Evolutionary conservation across 2,888 invertebrate species (phyloP).

Genomic region (Acanthosepion lycidas): DNA sequence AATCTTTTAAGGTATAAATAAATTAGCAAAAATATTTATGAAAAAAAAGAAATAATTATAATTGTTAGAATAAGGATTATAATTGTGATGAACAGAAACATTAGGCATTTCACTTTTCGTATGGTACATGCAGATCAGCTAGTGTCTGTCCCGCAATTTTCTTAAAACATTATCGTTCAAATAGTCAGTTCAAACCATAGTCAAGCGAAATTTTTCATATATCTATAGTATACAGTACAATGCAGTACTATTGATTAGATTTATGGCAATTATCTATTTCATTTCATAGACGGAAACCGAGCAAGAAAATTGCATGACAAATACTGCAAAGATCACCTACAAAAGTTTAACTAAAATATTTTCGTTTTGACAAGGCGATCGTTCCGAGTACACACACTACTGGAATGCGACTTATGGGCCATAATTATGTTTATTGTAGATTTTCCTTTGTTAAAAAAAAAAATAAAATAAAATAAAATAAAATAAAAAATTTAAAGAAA

Average conservation of each 20-base stretch:
- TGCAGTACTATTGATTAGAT: not conserved
- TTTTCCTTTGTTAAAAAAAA: not conserved
- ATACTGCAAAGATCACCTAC: slow-evolving; percentile 42
- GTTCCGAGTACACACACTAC: slow-evolving; percentile 40
- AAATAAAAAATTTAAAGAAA: slow-evolving; percentile 8
- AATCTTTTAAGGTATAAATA: slow-evolving; percentile 35
- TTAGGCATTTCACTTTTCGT: not conserved
- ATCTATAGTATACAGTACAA: not conserved
- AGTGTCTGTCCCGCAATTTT: slow-evolving; percentile 24
- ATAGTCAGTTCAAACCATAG: not conserved
- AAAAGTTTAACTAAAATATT: not conserved
- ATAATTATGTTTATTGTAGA: slow-evolving; percentile 36
- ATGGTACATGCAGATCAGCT: slow-evolving; percentile 45
- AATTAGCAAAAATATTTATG: slow-evolving; percentile 39
- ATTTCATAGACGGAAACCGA: not conserved
- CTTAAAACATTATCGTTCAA: not conserved
- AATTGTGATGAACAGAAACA: not conserved
- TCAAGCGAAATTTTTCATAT: not conserved
- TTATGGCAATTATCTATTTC: not conserved
- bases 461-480: not conserved
- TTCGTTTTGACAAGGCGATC: not conserved
- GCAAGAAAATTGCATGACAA: slow-evolving; percentile 47
- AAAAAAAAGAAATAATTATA: slow-evolving; percentile 39
- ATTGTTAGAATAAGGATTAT: slow-evolving; percentile 39
- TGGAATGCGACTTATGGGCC: slow-evolving; percentile 44